These are phyloP conservation scores for Petromus typicus DNA, from an alignment of 2,113 vertebrate genomes.

Conservation along the genomic window DNA sequence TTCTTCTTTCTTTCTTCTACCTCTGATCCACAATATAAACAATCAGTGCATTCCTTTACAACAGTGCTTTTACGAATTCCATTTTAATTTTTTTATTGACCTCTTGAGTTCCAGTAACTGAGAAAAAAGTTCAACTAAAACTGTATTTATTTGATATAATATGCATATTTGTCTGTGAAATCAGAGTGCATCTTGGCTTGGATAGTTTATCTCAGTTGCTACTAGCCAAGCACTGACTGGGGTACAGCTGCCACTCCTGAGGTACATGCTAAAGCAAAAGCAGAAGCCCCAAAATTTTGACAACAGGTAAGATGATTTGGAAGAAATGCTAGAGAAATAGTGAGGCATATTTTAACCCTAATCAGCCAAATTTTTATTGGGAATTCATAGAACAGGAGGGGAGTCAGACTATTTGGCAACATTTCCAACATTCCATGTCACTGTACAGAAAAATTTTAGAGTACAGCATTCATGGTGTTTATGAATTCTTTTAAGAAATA, in stretches of 20 bases:
- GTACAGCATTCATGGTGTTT: not conserved
- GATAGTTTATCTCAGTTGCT: not conserved
- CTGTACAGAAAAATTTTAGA: not conserved
- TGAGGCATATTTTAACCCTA: not conserved
- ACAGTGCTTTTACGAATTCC: not conserved
- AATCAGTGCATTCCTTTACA: not conserved
- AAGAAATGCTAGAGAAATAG: not conserved
- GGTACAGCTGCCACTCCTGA: not conserved
- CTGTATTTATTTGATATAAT: not conserved
- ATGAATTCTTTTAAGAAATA: not conserved
- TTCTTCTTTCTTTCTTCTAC: not conserved
- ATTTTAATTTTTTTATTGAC: not conserved
- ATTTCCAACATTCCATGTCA: not conserved
- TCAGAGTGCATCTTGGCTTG: not conserved
- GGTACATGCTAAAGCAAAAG: not conserved
- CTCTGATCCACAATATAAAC: not conserved
- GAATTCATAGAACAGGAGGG: not conserved
- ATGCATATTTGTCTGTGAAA: constrained; percentile 8
- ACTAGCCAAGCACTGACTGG: not conserved
- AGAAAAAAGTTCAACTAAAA: not conserved
- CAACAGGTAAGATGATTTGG: not conserved
- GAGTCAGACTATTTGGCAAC: not conserved
- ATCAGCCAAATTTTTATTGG: not conserved
- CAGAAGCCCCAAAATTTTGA: not conserved
- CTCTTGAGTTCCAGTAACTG: constrained; percentile 28